Conservation (phyloP, 2,888 invertebrate genomes). For the Sturmia bella region DNA sequence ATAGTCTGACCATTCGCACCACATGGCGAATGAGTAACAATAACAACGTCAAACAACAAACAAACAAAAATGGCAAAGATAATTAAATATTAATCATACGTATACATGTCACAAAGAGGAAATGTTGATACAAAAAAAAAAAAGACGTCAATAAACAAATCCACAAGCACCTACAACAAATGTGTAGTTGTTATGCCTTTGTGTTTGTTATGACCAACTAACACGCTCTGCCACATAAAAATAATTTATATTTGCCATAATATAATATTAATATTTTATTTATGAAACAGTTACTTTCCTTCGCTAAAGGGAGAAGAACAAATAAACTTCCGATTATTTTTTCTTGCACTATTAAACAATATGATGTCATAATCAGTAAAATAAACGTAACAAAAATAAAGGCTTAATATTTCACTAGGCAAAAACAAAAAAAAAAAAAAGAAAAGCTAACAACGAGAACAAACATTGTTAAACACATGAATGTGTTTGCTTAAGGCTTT, state of each 20-base stretch:
- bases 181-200: background rate
- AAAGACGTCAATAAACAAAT: background rate
- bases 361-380: conserved; percentile 48
- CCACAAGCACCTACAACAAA: background rate
- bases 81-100: no score
- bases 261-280: conserved; percentile 14
- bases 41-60: background rate
- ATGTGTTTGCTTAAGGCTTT: no score
- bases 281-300: conserved; percentile 16
- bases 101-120: no score
- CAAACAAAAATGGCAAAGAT: conserved; percentile 6
- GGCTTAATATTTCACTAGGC: conserved; percentile 19
- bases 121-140: no score
- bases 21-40: conserved; percentile 30
- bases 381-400: conserved; percentile 26
- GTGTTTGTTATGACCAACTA: no score
- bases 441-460: no score
- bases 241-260: background rate
- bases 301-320: background rate
- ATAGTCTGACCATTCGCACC: conserved; percentile 15
- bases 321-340: conserved; percentile 6
- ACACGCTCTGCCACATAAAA: no score
- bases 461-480: no score
- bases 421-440: background rate
- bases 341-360: conserved; percentile 5